Base-by-base conservation (phyloP, 2,113 vertebrate species). In the Alexandromys fortis region DNA sequence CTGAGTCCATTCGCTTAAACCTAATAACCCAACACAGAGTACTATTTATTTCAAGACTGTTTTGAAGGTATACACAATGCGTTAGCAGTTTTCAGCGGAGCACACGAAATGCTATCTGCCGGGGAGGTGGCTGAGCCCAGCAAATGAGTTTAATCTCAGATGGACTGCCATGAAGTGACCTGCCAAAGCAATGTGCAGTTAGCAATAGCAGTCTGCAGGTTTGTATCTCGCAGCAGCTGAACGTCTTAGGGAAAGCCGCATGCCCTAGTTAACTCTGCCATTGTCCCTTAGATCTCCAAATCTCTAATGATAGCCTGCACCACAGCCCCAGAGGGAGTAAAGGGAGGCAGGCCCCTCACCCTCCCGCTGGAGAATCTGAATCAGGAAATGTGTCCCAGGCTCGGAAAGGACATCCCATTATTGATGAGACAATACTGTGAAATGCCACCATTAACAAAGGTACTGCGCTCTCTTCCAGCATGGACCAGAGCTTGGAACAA, bases 131-230 rank as follows among this genome's bases (percentile, higher is more conserved):
- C 89, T 94, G 70, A 98, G 92, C 90, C 91, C 90, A 86, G 90
- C 90, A 97, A 96, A 97, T 95, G 92, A 98, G 94, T 92, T 86
- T 86, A 96, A 92, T 96, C 95, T 97, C 93, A 95, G 94, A 93
- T 58, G 87, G 91, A 90, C 83, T 86, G 88, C 21, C 91, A 95
- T 68, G 26, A 95, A 76, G 86, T 9, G 49, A 91, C 70, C 89
- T 45, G 63, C 90, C 92, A 91, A 82, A 90, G 87, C 79, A 88
- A 92, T 47, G 72, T 10, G 45, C 77, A 95, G 94, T 94, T 96
- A 83, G 90, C 35, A 95, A 90, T 72, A 79, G 95, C 82, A 67
- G 52, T 70, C 68, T 93, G 67, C 73, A 90, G 67, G 12, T 38
- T 89, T 76, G 72, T 49, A 65, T 63, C 81, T 82, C 0, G 0